Percentiles rank a stretch among this genome's conserved stretches.
phyloP scores from a whole-genome alignment of 2,797 vertebrate genomes.

The Ataeniobius toweri region DNA sequence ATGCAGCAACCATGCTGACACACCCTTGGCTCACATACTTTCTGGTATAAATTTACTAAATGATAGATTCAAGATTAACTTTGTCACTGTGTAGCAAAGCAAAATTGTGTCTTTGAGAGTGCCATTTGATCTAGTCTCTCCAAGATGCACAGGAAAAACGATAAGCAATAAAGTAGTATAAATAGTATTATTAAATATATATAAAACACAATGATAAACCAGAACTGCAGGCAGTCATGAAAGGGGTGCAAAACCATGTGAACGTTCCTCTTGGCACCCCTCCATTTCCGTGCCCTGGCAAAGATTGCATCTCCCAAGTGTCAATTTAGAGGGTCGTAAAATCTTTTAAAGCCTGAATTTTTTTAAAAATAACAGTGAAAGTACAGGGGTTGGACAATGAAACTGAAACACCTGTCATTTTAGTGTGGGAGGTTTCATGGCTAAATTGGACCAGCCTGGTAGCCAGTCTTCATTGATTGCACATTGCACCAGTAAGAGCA shows the following conservation, averaged over 20 bases:
- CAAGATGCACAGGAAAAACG: neutral
- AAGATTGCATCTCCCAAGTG: neutral
- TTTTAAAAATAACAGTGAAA: neutral
- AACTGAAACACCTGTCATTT: too few species aligned
- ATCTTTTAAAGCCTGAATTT: neutral
- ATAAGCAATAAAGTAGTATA: neutral
- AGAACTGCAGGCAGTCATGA: neutral
- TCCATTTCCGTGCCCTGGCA: neutral
- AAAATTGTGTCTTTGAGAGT: neutral
- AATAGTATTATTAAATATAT: neutral
- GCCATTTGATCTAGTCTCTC: neutral
- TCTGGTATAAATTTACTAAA: slow-evolving; percentile 1
- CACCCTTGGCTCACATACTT: slow-evolving; percentile 25
- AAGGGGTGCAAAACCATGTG: neutral
- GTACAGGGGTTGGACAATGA: too few species aligned
- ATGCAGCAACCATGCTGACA: slow-evolving; percentile 30
- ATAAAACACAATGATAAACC: neutral
- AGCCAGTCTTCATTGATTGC: too few species aligned
- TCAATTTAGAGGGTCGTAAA: neutral
- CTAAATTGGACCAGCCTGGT: too few species aligned
- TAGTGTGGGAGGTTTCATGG: too few species aligned
- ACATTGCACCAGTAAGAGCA: too few species aligned
- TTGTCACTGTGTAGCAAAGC: neutral
- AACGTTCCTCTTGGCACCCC: neutral
- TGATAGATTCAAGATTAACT: neutral